Percentiles rank a stretch among this genome's conserved stretches.
Conservation (phyloP, 92 coral and sea anemone genomes). For the Zoanthus gigantus region DNA sequence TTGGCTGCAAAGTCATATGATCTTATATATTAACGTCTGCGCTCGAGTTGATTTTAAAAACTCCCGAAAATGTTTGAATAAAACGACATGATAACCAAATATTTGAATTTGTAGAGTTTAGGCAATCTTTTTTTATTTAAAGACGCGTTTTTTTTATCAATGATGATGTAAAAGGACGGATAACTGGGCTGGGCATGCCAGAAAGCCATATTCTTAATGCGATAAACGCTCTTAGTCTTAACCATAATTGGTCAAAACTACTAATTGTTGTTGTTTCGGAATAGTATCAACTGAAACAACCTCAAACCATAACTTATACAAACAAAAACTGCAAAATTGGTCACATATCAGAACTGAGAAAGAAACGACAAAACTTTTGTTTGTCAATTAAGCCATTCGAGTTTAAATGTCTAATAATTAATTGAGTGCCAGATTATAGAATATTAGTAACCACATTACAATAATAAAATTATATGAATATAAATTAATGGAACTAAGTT, state of each 20-base stretch:
- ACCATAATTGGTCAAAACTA: conserved; percentile 14
- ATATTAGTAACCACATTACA: no score
- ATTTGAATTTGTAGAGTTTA: no score
- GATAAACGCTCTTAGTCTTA: no score
- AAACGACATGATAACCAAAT: background rate
- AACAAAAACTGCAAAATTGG: background rate
- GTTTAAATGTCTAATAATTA: no score
- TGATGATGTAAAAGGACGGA: no score
- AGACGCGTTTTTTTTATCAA: background rate
- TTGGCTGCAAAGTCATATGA: no score
- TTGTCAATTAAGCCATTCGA: no score
- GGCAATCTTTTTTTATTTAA: background rate
- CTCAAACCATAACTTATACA: conserved; percentile 19
- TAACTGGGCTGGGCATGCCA: no score
- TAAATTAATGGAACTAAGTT: no score
- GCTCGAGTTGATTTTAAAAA: background rate
- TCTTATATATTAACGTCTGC: background rate
- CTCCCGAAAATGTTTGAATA: background rate
- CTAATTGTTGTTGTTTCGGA: background rate
- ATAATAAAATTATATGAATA: no score
- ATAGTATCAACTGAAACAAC: conserved; percentile 1
- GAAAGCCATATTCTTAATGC: background rate
- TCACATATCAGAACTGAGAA: background rate
- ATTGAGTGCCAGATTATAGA: no score
- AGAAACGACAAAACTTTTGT: background rate